Evolutionary conservation across 2,113 vertebrate genomes (phyloP).

Genomic region (Diadophis punctatus): DNA sequence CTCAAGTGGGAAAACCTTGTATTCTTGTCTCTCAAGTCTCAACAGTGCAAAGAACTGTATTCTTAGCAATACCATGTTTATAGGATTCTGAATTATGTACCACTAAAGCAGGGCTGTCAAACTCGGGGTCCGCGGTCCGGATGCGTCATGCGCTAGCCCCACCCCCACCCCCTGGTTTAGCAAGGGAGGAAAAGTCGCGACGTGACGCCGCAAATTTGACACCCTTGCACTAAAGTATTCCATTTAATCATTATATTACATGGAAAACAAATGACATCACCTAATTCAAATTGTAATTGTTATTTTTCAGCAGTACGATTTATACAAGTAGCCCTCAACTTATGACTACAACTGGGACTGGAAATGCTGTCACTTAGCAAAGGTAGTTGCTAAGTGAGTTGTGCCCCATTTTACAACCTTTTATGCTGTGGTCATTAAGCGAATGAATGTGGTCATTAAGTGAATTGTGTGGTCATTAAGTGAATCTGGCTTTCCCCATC

Average conservation of each 20-base stretch:
- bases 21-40: neutral
- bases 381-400: neutral
- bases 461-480: neutral
- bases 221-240: too few species aligned
- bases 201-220: too few species aligned
- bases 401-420: neutral
- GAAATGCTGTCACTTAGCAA: neutral
- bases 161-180: too few species aligned
- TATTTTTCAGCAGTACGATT: neutral
- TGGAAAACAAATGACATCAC: neutral
- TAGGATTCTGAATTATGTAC: neutral
- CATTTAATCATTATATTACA: neutral
- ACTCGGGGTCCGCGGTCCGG: too few species aligned
- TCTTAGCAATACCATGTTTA: neutral
- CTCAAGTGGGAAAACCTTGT: too few species aligned
- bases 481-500: neutral
- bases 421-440: neutral
- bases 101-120: too few species aligned
- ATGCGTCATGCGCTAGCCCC: too few species aligned
- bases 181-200: too few species aligned
- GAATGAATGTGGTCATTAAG: neutral
- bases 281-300: neutral
- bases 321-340: neutral
- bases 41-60: neutral
- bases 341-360: neutral